Base-by-base conservation (phyloP, 2,113 vertebrate genomes). In the Noctilio leporinus region DNA sequence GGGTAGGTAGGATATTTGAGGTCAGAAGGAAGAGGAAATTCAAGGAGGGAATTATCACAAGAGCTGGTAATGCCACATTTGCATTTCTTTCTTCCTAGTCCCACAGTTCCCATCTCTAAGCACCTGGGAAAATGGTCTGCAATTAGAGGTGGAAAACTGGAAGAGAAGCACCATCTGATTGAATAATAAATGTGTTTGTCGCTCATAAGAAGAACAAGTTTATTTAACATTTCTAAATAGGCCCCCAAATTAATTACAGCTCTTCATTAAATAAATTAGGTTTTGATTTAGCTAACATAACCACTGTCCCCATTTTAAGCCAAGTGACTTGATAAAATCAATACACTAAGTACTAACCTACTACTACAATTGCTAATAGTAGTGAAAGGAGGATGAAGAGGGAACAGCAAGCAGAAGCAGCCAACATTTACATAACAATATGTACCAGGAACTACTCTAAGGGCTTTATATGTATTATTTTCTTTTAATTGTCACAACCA, bases 1-100 rank as follows among this genome's bases (percentile, higher is more conserved):
- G 49, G 45, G 17, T 5, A 84, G 89, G 26, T 28, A 57, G 20
- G 51, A 72, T 95, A 69, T 57, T 73, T 69, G 38, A 95, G 59
- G 64, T 75, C 51, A 57, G 55, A 81, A 92, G 55, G 78, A 96
- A 94, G 65, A 30, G 33, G 86, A 70, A 47, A 92, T 69, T 33
- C 85, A 70, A 82, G 76, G 87, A 95, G 30, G 72, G 75, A 92
- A 86, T 77, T 77, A 88, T 49, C 72, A 62, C 59, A 19, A 87
- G 49, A 49, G 17, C 49, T 91, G 35, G 40, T 43, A 86, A 76
- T 43, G 89, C 35, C 73, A 64, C 45, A 80, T 89, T 84, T 69
- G 75, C 85, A 87, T 80, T 82, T 95, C 89, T 88, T 93, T 94
- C 86, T 94, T 93, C 77, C 78, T 40, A 55, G 62, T 72, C 33